These are phyloP conservation scores for Triplophysa bombifrons DNA, from an alignment of 2,797 vertebrate species.

Conservation along the genomic window DNA sequence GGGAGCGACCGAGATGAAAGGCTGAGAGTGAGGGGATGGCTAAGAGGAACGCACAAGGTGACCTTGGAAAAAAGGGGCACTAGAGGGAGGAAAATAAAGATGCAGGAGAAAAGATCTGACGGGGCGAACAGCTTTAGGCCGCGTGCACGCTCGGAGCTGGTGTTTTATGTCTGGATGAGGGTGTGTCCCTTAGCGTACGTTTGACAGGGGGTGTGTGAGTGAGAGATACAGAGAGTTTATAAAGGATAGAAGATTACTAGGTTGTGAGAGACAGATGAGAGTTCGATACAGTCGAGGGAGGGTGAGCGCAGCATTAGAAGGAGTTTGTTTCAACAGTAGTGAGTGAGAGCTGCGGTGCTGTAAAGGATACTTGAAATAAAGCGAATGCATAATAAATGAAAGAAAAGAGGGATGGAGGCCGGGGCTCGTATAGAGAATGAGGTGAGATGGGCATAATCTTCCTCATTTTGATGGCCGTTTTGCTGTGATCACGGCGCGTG, in stretches of 20 bases:
- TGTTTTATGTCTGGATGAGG: constrained; percentile 30
- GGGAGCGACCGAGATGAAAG: constrained; percentile 43
- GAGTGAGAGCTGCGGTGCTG: constrained; percentile 6
- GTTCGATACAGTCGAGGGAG: constrained; percentile 12
- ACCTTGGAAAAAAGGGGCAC: constrained; percentile 48
- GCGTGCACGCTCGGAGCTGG: constrained; percentile 19
- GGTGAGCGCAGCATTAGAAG: not conserved
- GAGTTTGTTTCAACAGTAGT: constrained; percentile 27
- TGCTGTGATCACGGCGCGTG: constrained; percentile 64
- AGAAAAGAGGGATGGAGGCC: not conserved
- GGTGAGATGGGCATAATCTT: constrained; percentile 47
- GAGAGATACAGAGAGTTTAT: constrained; percentile 34
- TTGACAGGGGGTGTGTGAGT: constrained; percentile 56
- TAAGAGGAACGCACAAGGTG: constrained; percentile 52
- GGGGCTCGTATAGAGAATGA: not conserved
- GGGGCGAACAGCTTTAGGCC: constrained; percentile 68
- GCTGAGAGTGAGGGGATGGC: constrained; percentile 28
- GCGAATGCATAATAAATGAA: constrained; percentile 34
- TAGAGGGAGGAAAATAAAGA: constrained; percentile 48
- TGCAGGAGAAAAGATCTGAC: constrained; percentile 46
- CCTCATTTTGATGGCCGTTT: constrained; percentile 48
- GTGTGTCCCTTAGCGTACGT: constrained; percentile 43
- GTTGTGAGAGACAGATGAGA: constrained; percentile 49
- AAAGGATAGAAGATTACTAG: constrained; percentile 42
- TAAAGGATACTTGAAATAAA: constrained; percentile 55